These are phyloP conservation scores for Hymenopus coronatus DNA, from an alignment of 2,888 invertebrate species.

Conservation along the genomic window DNA sequence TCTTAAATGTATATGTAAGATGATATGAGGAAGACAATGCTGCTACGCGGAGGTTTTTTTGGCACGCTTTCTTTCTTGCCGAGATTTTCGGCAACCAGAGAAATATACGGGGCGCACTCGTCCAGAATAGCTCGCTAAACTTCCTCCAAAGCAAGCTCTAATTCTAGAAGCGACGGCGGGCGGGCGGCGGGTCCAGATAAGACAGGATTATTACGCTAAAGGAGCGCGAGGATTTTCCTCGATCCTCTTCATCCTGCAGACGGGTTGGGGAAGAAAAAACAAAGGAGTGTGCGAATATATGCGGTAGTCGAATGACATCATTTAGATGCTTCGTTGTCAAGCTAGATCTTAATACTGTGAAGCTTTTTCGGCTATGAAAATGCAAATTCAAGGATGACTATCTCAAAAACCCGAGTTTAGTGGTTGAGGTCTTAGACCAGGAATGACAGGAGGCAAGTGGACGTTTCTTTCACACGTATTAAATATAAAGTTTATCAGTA, in stretches of 20 bases:
- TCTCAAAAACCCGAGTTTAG: too few species aligned
- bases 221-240: not conserved
- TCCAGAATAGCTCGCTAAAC: not conserved
- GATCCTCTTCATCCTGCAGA: not conserved
- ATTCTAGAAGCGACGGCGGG: not conserved
- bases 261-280: not conserved
- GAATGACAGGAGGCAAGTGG: too few species aligned
- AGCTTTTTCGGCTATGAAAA: not conserved
- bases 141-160: not conserved
- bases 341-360: not conserved
- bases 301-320: not conserved
- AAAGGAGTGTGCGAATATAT: not conserved
- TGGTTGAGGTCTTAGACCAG: too few species aligned
- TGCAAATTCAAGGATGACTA: not conserved
- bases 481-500: too few species aligned
- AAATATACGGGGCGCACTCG: not conserved
- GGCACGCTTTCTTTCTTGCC: not conserved
- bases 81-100: not conserved
- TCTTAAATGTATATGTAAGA: not conserved
- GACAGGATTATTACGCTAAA: not conserved
- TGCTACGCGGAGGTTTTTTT: too few species aligned
- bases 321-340: not conserved
- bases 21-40: not conserved
- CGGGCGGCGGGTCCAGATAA: not conserved
- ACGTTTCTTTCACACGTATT: too few species aligned